phyloP scores from a whole-genome alignment of 2,797 vertebrate species.

The Setipinna tenuifilis region DNA sequence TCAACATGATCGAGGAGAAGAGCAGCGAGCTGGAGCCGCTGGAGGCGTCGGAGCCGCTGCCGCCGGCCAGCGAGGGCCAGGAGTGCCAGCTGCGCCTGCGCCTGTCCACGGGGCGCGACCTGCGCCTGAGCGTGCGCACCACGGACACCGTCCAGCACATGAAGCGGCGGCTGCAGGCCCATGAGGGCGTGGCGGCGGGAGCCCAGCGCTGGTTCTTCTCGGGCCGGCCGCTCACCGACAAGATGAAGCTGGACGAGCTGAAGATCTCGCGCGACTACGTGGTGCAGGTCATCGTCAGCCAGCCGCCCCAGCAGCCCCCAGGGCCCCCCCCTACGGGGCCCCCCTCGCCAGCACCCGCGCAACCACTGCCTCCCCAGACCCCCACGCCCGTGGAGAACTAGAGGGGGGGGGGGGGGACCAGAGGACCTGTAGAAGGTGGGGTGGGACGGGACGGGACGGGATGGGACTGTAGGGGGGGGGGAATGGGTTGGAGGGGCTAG shows the following conservation, averaged over 20 bases:
- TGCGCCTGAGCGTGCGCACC: conserved; percentile 88
- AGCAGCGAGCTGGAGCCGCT: conserved; percentile 84
- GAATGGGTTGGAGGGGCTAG: not conserved
- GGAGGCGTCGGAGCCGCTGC: conserved; percentile 85
- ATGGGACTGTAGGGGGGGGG: not conserved
- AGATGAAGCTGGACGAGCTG: conserved; percentile 94
- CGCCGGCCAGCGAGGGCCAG: conserved; percentile 82
- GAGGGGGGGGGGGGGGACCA: not conserved
- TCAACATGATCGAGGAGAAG: conserved; percentile 98
- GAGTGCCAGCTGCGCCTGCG: conserved; percentile 94
- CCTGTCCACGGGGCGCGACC: conserved; percentile 94
- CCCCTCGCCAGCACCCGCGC: too few species aligned
- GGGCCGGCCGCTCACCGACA: conserved; percentile 93
- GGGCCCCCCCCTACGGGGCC: conserved; percentile 55
- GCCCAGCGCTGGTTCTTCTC: conserved; percentile 98
- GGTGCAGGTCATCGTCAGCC: conserved; percentile 97
- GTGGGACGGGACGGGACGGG: not conserved
- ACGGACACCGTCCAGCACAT: conserved; percentile 93
- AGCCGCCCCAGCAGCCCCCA: conserved; percentile 74
- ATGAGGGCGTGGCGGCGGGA: conserved; percentile 84
- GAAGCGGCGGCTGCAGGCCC: conserved; percentile 89
- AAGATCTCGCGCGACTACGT: conserved; percentile 99
- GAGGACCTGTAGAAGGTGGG: not conserved
- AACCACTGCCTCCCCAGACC: conserved; percentile 61
- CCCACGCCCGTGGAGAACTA: conserved; percentile 90